These are phyloP conservation scores for Lysiphlebus fabarum DNA, from an alignment of 1,140 invertebrate genomes.

Conservation along the genomic window DNA sequence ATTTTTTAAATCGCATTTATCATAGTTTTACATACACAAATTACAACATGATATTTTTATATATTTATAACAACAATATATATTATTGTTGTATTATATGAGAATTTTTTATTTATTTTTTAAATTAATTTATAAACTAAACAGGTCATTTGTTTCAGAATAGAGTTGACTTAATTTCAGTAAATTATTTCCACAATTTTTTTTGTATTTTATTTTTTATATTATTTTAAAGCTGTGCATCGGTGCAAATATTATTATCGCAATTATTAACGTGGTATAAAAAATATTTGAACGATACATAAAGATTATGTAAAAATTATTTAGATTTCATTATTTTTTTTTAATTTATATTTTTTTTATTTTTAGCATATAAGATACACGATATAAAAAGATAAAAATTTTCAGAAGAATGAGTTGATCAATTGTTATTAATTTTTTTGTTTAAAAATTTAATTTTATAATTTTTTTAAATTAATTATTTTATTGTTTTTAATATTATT, in stretches of 20 bases:
- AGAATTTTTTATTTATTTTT: background rate
- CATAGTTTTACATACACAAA: conserved; percentile 44
- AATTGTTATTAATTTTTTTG: too few relatives aligned
- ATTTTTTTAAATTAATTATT: conserved; percentile 4
- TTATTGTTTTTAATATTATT: conserved; percentile 10
- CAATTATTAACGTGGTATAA: conserved; percentile 14
- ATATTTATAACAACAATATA: conserved; percentile 27
- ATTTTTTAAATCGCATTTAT: conserved; percentile 26
- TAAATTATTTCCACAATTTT: too few relatives aligned
- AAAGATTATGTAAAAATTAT: conserved; percentile 8
- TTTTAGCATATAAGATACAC: conserved; percentile 1
- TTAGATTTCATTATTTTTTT: conserved; percentile 7
- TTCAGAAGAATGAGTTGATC: background rate
- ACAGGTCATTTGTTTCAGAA: too few relatives aligned
- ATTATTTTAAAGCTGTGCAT: conserved; percentile 23
- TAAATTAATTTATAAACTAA: background rate
- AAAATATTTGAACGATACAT: conserved; percentile 13
- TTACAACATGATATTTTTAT: conserved; percentile 29
- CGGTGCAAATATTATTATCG: conserved; percentile 20
- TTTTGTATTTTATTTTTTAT: background rate
- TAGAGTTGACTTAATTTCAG: too few relatives aligned
- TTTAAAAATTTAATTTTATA: background rate
- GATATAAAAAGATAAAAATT: conserved; percentile 7
- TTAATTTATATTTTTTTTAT: conserved; percentile 2
- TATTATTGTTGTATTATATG: conserved; percentile 5